Percentiles rank a stretch among this genome's conserved stretches.
phyloP scores from a whole-genome alignment of 1,140 invertebrate genomes.

The Leptinotarsa texana region DNA sequence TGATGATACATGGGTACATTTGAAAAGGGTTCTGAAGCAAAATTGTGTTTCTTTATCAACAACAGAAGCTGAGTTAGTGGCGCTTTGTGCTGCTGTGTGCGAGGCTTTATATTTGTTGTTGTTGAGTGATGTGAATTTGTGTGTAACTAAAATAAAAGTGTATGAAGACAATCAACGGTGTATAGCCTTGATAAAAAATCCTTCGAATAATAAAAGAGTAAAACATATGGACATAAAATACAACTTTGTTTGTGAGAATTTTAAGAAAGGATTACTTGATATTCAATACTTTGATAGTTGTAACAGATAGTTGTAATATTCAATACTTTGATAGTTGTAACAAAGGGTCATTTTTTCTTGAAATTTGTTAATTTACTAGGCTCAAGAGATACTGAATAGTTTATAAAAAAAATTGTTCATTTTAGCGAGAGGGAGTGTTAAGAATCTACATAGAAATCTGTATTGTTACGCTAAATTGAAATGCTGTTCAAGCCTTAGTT shows the following conservation, averaged over 20 bases:
- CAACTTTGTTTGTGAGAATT: conserved; percentile 8
- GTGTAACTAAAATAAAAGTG: not conserved
- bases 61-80: not conserved
- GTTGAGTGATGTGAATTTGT: not conserved
- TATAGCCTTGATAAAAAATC: not conserved
- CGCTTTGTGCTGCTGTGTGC: not conserved
- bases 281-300: too few relatives aligned
- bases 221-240: conserved; percentile 10
- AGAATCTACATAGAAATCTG: too few relatives aligned
- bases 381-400: too few relatives aligned
- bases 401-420: too few relatives aligned
- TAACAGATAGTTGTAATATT: too few relatives aligned
- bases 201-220: not conserved
- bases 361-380: too few relatives aligned
- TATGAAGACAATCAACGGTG: conserved; percentile 9
- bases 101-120: not conserved
- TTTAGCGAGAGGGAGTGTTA: too few relatives aligned
- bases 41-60: not conserved
- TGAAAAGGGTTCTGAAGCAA: conserved; percentile 23
- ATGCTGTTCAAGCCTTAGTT: too few relatives aligned
- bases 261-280: not conserved
- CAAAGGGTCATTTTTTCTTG: too few relatives aligned
- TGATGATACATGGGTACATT: conserved; percentile 14
- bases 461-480: too few relatives aligned
- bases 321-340: too few relatives aligned